Base-by-base conservation (phyloP, 2,797 vertebrate species). In the Catharus ustulatus region DNA sequence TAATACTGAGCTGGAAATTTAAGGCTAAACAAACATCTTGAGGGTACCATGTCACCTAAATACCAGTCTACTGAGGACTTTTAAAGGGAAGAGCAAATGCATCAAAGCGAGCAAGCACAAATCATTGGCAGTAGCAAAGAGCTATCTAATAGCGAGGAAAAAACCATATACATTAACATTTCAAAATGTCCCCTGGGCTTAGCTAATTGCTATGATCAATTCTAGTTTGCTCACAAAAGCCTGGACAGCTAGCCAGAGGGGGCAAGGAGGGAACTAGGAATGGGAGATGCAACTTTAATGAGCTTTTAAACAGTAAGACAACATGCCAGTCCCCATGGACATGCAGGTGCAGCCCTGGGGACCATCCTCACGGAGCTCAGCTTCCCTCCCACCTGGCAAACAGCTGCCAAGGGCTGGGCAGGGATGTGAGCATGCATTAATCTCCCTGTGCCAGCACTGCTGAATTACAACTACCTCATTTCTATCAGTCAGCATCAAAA, bases 171-270 rank as follows among this genome's bases (percentile, higher is more conserved):
- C 52, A 76, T 87, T 92, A 95, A 91, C 89, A 95, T 94, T 88
- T 94, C 84, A 84, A 84, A 80, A 84, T 6, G 74, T 93, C 93
- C 85, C 83, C 49, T 36, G 93, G 88, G 88, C 48, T 68, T 57
- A 74, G 82, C 82, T 97, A 96, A 97, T 96, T 94, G 94, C 87
- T 57, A 38, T 88, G 95, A 96, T 97, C 94, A 93, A 91, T 96
- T 93, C 87, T 91, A 74, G 74, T 82, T 94, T 95, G 94, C 91
- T 95, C 93, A 88, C 91, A 90, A 92, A 94, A 95, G 87, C 89
- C 80, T 34, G 77, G 94, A 87, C 89, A 95, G 90, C 57, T 49
- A 77, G 89, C 66, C 78, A 73, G 84, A 91, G 80, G 48, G 55
- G 67, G n/a, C 26, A 54, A 87, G 54, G 59, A 63, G 85, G 73